These are phyloP conservation scores for Drosophila neotestacea DNA, from an alignment of 2,888 invertebrate genomes.

Conservation along the genomic window DNA sequence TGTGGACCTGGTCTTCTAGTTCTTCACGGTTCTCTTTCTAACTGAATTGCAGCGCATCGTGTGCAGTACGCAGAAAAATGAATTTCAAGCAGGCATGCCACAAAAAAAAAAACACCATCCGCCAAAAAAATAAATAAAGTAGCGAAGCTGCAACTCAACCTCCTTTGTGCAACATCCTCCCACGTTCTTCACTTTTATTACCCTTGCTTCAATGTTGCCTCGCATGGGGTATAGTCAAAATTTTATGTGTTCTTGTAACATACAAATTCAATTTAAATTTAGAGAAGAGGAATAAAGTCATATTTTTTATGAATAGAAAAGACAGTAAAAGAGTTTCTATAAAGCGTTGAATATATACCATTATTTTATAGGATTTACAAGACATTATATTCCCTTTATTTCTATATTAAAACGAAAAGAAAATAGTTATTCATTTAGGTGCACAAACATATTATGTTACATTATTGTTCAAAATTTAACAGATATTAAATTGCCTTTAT, in stretches of 20 bases:
- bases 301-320: too few relatives aligned
- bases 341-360: too few relatives aligned
- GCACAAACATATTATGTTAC: too few relatives aligned
- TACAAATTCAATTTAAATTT: not conserved
- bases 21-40: constrained; percentile 3
- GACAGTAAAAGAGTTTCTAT: too few relatives aligned
- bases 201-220: not conserved
- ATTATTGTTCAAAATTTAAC: too few relatives aligned
- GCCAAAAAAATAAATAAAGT: constrained; percentile 11
- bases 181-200: not conserved
- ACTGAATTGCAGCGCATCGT: constrained; percentile 48
- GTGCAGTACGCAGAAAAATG: constrained; percentile 71
- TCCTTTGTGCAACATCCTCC: constrained; percentile 6
- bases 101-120: constrained; percentile 16
- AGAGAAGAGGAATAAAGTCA: too few relatives aligned
- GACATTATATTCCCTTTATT: too few relatives aligned
- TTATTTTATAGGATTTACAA: too few relatives aligned
- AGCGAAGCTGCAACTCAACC: constrained; percentile 27
- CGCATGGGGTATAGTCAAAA: not conserved
- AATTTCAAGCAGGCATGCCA: constrained; percentile 55
- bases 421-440: too few relatives aligned
- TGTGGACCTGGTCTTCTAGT: constrained; percentile 12
- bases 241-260: not conserved
- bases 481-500: too few relatives aligned
- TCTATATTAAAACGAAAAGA: too few relatives aligned